phyloP scores from a whole-genome alignment of 2,797 vertebrate genomes.

The Anomalospiza imberbis region DNA sequence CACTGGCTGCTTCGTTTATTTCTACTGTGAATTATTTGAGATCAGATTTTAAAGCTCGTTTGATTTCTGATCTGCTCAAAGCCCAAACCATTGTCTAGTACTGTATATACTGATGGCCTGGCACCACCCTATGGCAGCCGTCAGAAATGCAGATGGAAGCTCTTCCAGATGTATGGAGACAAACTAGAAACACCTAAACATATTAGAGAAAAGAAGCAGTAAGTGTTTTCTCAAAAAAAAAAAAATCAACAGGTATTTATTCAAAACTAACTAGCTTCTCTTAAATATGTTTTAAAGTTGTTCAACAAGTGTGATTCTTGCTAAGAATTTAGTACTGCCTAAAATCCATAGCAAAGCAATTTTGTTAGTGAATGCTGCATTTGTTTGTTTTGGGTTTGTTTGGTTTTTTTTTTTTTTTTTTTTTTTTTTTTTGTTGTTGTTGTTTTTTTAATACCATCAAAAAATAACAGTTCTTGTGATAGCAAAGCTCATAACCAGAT shows the following conservation, averaged over 20 bases:
- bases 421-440: too few relatives aligned
- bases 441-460: background rate
- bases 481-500: background rate
- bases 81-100: slow-evolving; percentile 4
- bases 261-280: background rate
- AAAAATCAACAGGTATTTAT: background rate
- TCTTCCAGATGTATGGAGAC: background rate
- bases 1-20: slow-evolving; percentile 52
- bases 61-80: background rate
- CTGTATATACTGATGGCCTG: slow-evolving; percentile 61
- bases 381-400: background rate
- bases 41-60: slow-evolving; percentile 37
- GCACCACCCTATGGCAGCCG: slow-evolving; percentile 75
- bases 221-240: background rate
- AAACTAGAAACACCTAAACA: background rate
- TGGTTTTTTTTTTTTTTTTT: background rate
- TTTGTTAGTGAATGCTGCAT: background rate
- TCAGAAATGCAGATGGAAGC: slow-evolving; percentile 59
- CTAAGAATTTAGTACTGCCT: background rate
- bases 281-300: background rate
- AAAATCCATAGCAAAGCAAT: background rate
- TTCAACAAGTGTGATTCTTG: background rate
- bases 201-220: background rate
- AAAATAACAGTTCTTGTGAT: background rate
- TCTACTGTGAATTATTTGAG: slow-evolving; percentile 59